A percentile compares a stretch with the other conserved stretches of the same genome.
Evolutionary conservation across 1,140 invertebrate genomes (phyloP).

Genomic region (Drosophila oshimai): DNA sequence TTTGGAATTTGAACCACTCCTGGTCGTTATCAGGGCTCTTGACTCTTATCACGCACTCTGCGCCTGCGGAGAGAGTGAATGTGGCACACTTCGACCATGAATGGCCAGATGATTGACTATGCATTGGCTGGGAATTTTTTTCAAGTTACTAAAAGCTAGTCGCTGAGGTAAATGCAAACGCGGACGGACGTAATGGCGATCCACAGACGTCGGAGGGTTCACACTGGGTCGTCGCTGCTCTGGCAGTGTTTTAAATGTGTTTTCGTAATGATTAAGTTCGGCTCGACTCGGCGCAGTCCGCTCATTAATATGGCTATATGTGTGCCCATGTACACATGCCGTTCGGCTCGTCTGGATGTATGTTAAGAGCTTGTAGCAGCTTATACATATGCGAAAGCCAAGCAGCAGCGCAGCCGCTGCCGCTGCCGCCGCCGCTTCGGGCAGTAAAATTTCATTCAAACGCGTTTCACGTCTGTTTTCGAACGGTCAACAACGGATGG

Average conservation of each 20-base stretch:
- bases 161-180: constrained; percentile 14
- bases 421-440: constrained; percentile 37
- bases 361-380: constrained; percentile 39
- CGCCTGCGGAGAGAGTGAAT: constrained; percentile 13
- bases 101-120: constrained; percentile 12
- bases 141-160: background rate
- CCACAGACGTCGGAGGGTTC: constrained; percentile 37
- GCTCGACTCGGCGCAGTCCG: constrained; percentile 47
- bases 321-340: constrained; percentile 5
- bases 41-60: constrained; percentile 16
- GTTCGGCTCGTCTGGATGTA: constrained; percentile 18
- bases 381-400: constrained; percentile 67
- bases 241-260: constrained; percentile 59
- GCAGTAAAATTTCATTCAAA: constrained; percentile 78
- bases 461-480: constrained; percentile 73
- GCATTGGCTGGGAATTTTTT: constrained; percentile 35
- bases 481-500: constrained; percentile 62
- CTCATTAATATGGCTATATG: constrained; percentile 52
- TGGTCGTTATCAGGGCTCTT: constrained; percentile 16
- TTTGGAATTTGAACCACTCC: constrained; percentile 25
- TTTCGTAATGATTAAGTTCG: constrained; percentile 67
- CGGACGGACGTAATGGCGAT: constrained; percentile 21
- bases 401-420: constrained; percentile 27
- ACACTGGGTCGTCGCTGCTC: constrained; percentile 44
- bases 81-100: constrained; percentile 1